These are phyloP conservation scores for Hypsibius dujardini DNA, from an alignment of 1,140 invertebrate species.

Conservation along the genomic window DNA sequence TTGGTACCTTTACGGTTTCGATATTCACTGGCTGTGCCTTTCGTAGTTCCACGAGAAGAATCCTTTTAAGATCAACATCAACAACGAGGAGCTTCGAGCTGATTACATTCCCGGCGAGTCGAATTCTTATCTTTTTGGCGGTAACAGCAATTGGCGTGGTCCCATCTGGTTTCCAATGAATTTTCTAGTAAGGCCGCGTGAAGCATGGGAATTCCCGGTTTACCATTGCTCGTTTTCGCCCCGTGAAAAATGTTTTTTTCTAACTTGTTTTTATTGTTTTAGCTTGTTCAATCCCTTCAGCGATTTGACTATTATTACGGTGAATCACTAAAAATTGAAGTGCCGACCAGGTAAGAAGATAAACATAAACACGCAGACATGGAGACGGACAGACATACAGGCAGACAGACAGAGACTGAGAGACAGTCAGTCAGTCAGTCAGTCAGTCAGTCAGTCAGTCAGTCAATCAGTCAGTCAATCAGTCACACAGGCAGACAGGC, in stretches of 20 bases:
- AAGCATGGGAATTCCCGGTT: neutral
- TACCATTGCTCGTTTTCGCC: neutral
- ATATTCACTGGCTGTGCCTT: constrained; percentile 15
- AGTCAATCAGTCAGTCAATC: too few species aligned
- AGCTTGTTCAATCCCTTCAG: constrained; percentile 31
- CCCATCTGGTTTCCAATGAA: constrained; percentile 33
- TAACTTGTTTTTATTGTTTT: constrained; percentile 30
- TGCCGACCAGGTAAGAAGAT: constrained; percentile 27
- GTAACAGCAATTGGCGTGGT: constrained; percentile 37
- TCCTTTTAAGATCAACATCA: constrained; percentile 27
- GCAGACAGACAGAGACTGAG: too few species aligned
- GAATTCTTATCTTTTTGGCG: constrained; percentile 33
- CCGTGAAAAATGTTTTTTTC: neutral
- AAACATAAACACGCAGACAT: neutral
- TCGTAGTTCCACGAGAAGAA: constrained; percentile 26
- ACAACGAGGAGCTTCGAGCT: constrained; percentile 27
- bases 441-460: too few species aligned
- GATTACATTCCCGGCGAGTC: constrained; percentile 33
- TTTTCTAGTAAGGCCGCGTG: constrained; percentile 22
- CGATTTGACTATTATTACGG: constrained; percentile 32
- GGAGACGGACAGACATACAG: too few species aligned
- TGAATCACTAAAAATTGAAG: constrained; percentile 32
- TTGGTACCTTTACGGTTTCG: constrained; percentile 19
- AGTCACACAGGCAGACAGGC: too few species aligned
- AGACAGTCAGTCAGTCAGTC: too few species aligned